Percentiles rank a stretch among this genome's conserved stretches.
phyloP scores from a whole-genome alignment of 53 echinoderm and acorn worm genomes.

The Paelopatides confundens region DNA sequence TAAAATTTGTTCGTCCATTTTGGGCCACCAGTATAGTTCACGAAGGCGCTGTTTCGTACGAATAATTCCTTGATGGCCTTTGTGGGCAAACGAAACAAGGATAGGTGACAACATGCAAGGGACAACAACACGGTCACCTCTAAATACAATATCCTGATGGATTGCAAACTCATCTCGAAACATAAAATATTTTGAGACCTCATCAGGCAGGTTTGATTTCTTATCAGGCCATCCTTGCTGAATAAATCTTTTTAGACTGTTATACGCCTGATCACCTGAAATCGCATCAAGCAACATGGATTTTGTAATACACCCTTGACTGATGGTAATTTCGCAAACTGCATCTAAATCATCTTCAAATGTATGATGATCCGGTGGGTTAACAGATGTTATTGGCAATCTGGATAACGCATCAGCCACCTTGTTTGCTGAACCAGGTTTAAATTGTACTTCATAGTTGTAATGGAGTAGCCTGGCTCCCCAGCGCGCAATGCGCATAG shows the following conservation, averaged over 20 bases:
- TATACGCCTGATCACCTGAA: too few species aligned
- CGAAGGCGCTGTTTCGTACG: constrained; percentile 66
- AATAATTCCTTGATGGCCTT: constrained; percentile 72
- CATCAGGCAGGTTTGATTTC: background rate
- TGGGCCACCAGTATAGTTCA: constrained; percentile 74
- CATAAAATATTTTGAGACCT: background rate
- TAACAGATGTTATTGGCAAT: too few species aligned
- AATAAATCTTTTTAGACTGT: too few species aligned
- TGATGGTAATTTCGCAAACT: too few species aligned
- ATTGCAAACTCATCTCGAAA: constrained; percentile 25
- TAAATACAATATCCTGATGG: constrained; percentile 48
- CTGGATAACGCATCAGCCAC: constrained; percentile 67
- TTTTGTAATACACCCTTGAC: too few species aligned
- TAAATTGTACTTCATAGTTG: constrained; percentile 57
- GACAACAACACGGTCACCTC: constrained; percentile 57
- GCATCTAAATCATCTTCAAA: too few species aligned
- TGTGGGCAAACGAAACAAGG: constrained; percentile 50
- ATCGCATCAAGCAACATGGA: constrained; percentile 5
- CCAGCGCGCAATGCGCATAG: constrained; percentile 54
- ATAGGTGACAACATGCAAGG: constrained; percentile 32
- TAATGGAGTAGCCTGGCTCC: constrained; percentile 60
- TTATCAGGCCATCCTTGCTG: background rate
- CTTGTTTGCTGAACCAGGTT: constrained; percentile 58
- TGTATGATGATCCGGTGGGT: too few species aligned
- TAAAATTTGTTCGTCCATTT: background rate